phyloP scores from a whole-genome alignment of 1,140 invertebrate species.

The Rhopalosiphum padi region DNA sequence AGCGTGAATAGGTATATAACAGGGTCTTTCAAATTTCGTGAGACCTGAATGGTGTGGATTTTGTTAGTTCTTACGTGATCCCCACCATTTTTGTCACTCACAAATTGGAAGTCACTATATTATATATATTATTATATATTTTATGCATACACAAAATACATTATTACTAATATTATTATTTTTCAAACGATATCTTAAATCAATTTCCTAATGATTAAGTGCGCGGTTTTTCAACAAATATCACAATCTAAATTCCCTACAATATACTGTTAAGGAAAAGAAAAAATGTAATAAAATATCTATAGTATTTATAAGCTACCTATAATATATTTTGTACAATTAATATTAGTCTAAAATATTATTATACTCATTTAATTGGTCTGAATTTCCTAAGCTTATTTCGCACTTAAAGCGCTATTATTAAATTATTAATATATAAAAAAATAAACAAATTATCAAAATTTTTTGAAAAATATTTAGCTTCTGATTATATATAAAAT shows the following conservation, averaged over 20 bases:
- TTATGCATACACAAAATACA: no score
- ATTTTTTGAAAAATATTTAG: no score
- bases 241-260: neutral
- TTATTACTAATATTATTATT: neutral
- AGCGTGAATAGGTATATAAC: neutral
- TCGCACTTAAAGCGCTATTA: no score
- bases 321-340: no score
- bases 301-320: no score
- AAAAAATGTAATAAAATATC: neutral
- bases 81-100: neutral
- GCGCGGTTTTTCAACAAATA: neutral
- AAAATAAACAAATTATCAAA: no score
- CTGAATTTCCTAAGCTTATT: no score
- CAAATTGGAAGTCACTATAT: neutral
- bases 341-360: no score
- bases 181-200: neutral
- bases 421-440: no score
- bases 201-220: neutral
- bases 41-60: neutral
- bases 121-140: neutral
- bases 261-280: neutral
- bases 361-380: no score
- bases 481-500: no score
- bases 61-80: neutral
- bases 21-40: neutral